Percentiles rank a stretch among this genome's conserved stretches.
Evolutionary conservation across 2,797 vertebrate species (phyloP).

Genomic region (Argentina silus): DNA sequence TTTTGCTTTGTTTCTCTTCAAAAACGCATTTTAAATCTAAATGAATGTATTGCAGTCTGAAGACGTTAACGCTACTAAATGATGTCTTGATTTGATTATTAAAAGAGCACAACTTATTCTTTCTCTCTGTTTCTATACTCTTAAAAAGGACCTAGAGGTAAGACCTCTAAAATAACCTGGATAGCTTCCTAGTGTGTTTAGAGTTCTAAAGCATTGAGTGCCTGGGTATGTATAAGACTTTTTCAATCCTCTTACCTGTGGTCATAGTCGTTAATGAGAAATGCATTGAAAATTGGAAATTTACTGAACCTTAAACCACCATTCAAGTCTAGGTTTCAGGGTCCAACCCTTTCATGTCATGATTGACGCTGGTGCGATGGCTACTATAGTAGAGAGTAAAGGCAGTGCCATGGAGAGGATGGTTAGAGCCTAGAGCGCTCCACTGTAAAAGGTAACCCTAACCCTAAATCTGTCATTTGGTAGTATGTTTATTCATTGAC

Average conservation of each 20-base stretch:
- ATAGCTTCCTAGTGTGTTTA: constrained; percentile 88
- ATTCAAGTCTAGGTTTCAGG: constrained; percentile 92
- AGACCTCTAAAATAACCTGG: constrained; percentile 87
- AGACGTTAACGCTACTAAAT: constrained; percentile 81
- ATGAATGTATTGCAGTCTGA: constrained; percentile 83
- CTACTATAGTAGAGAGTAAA: constrained; percentile 96
- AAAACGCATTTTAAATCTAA: constrained; percentile 84
- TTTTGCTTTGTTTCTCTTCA: constrained; percentile 82
- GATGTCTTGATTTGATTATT: constrained; percentile 82
- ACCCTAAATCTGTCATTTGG: constrained; percentile 96
- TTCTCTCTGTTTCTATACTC: constrained; percentile 87
- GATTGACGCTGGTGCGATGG: constrained; percentile 89
- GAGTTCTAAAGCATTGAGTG: constrained; percentile 84
- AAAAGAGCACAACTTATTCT: constrained; percentile 86
- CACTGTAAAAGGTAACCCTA: constrained; percentile 96
- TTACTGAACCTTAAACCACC: constrained; percentile 91
- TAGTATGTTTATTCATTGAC: constrained; percentile 87
- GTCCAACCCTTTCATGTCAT: constrained; percentile 81
- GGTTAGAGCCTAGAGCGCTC: constrained; percentile 96
- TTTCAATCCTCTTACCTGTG: constrained; percentile 87
- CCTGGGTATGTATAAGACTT: constrained; percentile 87
- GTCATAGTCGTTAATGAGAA: constrained; percentile 80
- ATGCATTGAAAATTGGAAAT: constrained; percentile 83
- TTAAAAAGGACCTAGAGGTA: constrained; percentile 90
- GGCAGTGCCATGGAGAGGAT: constrained; percentile 96